Evolutionary conservation across 1,140 invertebrate species (phyloP).

Genomic region (Caenorhabditis remanei): DNA sequence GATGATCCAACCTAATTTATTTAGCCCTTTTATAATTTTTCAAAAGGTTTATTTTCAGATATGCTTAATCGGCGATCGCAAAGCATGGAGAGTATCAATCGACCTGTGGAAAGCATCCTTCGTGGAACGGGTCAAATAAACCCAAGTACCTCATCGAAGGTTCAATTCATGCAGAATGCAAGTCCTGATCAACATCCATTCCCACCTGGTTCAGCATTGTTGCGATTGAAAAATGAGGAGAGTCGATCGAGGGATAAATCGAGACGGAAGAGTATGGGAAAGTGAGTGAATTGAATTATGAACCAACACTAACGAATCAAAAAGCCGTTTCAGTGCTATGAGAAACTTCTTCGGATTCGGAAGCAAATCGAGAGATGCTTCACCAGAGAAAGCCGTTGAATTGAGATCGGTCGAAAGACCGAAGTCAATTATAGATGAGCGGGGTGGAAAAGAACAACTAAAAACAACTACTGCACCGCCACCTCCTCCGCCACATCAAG

Average conservation of each 20-base stretch:
- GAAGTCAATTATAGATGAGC: slow-evolving; percentile 5
- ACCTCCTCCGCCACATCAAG: slow-evolving; percentile 8
- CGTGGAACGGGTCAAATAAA: slow-evolving; percentile 25
- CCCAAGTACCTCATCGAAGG: neutral
- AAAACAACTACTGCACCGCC: neutral
- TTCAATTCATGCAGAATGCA: neutral
- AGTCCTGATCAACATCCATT: neutral
- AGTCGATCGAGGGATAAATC: slow-evolving; percentile 18
- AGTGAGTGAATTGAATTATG: neutral
- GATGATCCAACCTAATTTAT: too few species aligned
- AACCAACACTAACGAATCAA: neutral
- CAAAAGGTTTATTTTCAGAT: neutral
- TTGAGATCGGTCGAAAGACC: slow-evolving; percentile 25
- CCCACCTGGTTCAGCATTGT: neutral
- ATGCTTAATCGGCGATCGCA: slow-evolving; percentile 16
- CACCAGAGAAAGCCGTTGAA: slow-evolving; percentile 44
- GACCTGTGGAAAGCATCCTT: slow-evolving; percentile 2
- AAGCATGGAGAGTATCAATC: slow-evolving; percentile 58
- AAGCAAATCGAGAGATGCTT: slow-evolving; percentile 21
- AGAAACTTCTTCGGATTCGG: slow-evolving; percentile 59
- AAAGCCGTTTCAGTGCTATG: slow-evolving; percentile 52
- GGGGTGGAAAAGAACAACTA: slow-evolving; percentile 8
- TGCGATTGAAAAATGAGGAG: slow-evolving; percentile 28
- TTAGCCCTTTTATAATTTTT: too few species aligned
- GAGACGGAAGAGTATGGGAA: slow-evolving; percentile 61